phyloP scores from a whole-genome alignment of 2,113 vertebrate genomes.

The Lucifuga dentata region DNA sequence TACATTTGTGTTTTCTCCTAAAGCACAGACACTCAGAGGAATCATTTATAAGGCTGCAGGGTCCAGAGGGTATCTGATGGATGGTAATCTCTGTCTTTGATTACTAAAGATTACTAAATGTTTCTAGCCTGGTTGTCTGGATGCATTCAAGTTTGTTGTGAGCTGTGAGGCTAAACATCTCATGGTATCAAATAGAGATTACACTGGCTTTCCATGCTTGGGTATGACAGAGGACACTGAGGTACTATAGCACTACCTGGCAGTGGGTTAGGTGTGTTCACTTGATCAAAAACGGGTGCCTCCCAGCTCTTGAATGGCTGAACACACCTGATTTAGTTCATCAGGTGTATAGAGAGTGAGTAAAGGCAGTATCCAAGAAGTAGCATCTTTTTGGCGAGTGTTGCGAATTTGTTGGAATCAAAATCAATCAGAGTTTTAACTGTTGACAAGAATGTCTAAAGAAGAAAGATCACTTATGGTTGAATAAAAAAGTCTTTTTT shows the following conservation, averaged over 20 bases:
- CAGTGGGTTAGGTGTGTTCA: too few relatives aligned
- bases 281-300: too few relatives aligned
- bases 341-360: too few relatives aligned
- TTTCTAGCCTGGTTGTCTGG: background rate
- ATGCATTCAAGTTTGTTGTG: slow-evolving; percentile 1
- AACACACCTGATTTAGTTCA: too few relatives aligned
- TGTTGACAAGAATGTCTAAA: too few relatives aligned
- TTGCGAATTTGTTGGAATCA: too few relatives aligned
- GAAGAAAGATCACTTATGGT: too few relatives aligned
- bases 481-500: too few relatives aligned
- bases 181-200: background rate
- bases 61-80: background rate
- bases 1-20: slow-evolving; percentile 10
- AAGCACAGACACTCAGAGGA: slow-evolving; percentile 2
- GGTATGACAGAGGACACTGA: background rate
- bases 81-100: background rate
- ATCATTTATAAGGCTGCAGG: slow-evolving; percentile 2
- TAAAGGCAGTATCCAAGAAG: too few relatives aligned
- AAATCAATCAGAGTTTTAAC: too few relatives aligned
- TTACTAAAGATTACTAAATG: slow-evolving; percentile 6
- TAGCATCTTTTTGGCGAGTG: too few relatives aligned
- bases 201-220: background rate
- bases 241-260: background rate
- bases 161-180: background rate
- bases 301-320: too few relatives aligned